Evolutionary conservation across 64 coral and sea anemone genomes (phyloP).

Genomic region (Astreopora myriophthalma): DNA sequence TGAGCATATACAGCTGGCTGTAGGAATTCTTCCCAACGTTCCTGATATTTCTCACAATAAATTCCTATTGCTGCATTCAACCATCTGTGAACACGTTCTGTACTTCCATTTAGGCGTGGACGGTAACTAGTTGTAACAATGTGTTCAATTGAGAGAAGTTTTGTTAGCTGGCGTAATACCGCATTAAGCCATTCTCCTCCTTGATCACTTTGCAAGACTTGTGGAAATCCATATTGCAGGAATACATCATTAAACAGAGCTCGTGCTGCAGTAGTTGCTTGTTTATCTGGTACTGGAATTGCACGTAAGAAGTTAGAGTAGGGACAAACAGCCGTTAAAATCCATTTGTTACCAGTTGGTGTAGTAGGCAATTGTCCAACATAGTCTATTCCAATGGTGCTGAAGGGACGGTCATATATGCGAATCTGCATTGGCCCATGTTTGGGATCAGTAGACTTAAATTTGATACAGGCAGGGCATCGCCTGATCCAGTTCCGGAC

Average conservation of each 20-base stretch:
- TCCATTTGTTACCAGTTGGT: slow-evolving; percentile 29
- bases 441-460: neutral
- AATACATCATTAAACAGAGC: slow-evolving; percentile 29
- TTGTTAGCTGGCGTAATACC: neutral
- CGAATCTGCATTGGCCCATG: slow-evolving; percentile 39
- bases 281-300: slow-evolving; percentile 22
- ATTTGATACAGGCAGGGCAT: too few relatives aligned
- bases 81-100: slow-evolving; percentile 25
- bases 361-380: slow-evolving; percentile 32
- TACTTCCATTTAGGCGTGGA: slow-evolving; percentile 38
- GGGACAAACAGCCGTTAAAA: slow-evolving; percentile 40
- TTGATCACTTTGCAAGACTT: neutral
- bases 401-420: slow-evolving; percentile 12
- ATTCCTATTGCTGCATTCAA: slow-evolving; percentile 44
- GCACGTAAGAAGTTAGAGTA: slow-evolving; percentile 11
- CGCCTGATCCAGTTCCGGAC: too few relatives aligned
- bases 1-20: slow-evolving; percentile 35
- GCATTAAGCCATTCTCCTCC: neutral
- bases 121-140: slow-evolving; percentile 1
- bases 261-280: slow-evolving; percentile 21
- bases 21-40: slow-evolving; percentile 47
- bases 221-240: slow-evolving; percentile 5
- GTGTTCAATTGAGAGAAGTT: too few relatives aligned
- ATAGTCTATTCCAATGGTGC: slow-evolving; percentile 26
- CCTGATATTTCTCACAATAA: slow-evolving; percentile 43